Evolutionary conservation across 2,797 vertebrate genomes (phyloP).

Genomic region (Falco novaeseelandiae): DNA sequence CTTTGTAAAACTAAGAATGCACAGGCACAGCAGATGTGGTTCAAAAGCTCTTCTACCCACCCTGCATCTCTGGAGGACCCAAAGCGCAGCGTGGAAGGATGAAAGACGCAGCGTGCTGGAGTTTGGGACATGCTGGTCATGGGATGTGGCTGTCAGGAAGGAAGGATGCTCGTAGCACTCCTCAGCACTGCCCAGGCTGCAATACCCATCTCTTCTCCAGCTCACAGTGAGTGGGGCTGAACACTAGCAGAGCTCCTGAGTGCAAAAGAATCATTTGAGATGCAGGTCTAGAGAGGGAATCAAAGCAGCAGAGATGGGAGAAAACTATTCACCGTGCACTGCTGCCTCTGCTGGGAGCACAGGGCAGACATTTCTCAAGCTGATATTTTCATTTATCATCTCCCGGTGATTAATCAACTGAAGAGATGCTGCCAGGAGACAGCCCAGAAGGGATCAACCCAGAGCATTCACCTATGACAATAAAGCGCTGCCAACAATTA

Average conservation of each 20-base stretch:
- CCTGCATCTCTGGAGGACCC: background rate
- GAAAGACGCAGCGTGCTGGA: rapidly evolving
- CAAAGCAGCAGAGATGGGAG: background rate
- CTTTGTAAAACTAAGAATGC: background rate
- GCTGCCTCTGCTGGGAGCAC: conserved; percentile 45
- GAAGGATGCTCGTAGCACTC: background rate
- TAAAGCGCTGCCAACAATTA: rapidly evolving
- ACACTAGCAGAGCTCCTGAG: background rate
- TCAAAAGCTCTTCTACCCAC: background rate
- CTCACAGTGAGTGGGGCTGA: rapidly evolving
- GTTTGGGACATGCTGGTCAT: background rate
- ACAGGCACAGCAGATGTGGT: too few relatives aligned
- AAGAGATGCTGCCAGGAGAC: background rate
- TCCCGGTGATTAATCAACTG: conserved; percentile 12
- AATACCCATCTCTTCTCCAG: background rate
- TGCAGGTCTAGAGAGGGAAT: background rate
- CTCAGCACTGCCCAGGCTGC: background rate
- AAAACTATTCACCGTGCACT: conserved; percentile 8
- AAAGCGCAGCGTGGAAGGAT: background rate
- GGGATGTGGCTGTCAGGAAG: rapidly evolving
- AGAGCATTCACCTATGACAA: background rate
- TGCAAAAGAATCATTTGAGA: background rate
- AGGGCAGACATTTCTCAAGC: background rate
- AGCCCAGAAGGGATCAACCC: background rate
- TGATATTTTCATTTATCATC: conserved; percentile 51